Evolutionary conservation across 2,113 vertebrate species (phyloP), one percentile per base, ranked within the genome.

Genomic region (Amblyornis subalaris): DNA sequence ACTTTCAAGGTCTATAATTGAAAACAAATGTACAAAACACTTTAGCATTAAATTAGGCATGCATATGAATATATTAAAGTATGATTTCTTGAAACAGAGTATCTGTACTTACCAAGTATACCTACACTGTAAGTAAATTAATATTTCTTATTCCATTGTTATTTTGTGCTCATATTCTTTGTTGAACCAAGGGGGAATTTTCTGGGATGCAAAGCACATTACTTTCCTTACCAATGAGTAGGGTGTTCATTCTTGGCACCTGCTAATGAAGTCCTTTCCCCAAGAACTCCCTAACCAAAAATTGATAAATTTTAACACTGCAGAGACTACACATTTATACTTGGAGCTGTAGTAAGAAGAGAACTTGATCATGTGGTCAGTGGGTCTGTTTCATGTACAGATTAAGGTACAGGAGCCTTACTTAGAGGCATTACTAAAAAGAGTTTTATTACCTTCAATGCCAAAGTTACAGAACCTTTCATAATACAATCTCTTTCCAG

Each of bases 1-100:
- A 69, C 54, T 92, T 96, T 91, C 79, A 96, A 91, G 69, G 61
- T 73, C 54, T 92, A 20, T 86, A 86, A 90, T 94, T 77, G 64
- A 93, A 93, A 96, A 93, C 18, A 94, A 88, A 90, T 51, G 26
- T 80, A 79, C 79, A 88, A 92, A 94, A 58, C 35, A 65, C 35
- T 74, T 42, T 48, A 83, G 25, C 25, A 70, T 48, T 91, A 76
- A 76, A 75, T 62, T 76, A 73, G 42, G 23, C 55, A 74, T 55
- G 47, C 9, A 25, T 48, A 65, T 67, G 75, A 82, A 91, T 89
- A 82, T 61, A 79, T 93, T 81, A 64, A 72, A 92, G 5, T 44
- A n/a, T 1, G n/a, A 31, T 8, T 53, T 55, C 64, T 79, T 61
- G 28, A 85, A 74, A 60, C 3, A 60, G 10, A n/a, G 2, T 29